Percentiles rank a stretch among this genome's conserved stretches.
Conservation (phyloP, 2,888 invertebrate genomes). For the Micropterix aruncella region DNA sequence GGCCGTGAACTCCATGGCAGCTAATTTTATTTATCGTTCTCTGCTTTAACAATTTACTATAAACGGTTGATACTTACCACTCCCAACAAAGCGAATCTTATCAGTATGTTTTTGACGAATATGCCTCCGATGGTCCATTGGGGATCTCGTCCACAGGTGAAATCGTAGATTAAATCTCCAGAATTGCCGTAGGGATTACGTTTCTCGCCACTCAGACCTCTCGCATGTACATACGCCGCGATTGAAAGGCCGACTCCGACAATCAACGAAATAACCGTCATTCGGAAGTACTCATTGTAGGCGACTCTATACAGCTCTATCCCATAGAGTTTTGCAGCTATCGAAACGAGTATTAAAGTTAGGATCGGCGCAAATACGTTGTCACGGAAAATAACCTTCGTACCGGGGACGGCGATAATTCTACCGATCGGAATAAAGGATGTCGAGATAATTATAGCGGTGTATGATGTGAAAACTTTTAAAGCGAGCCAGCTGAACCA, state of each 20-base stretch:
- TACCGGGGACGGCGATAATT: neutral
- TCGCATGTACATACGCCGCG: slow-evolving; percentile 42
- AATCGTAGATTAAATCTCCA: slow-evolving; percentile 51
- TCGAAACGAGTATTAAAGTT: neutral
- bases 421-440: slow-evolving; percentile 22
- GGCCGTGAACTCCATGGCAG: too few relatives aligned
- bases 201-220: slow-evolving; percentile 31
- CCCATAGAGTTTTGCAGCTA: slow-evolving; percentile 23
- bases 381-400: neutral
- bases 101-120: slow-evolving; percentile 43
- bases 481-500: slow-evolving; percentile 24
- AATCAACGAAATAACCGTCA: slow-evolving; percentile 41
- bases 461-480: slow-evolving; percentile 25
- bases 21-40: too few relatives aligned
- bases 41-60: too few relatives aligned
- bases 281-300: slow-evolving; percentile 39
- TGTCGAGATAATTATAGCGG: slow-evolving; percentile 25
- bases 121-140: slow-evolving; percentile 51
- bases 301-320: slow-evolving; percentile 30
- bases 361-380: neutral
- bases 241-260: slow-evolving; percentile 41
- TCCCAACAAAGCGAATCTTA: too few relatives aligned
- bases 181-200: slow-evolving; percentile 49
- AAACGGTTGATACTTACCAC: too few relatives aligned
- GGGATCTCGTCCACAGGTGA: slow-evolving; percentile 60